These are phyloP conservation scores for Chrysogorgia sp. DNA, from an alignment of 92 coral and sea anemone species.

Conservation along the genomic window DNA sequence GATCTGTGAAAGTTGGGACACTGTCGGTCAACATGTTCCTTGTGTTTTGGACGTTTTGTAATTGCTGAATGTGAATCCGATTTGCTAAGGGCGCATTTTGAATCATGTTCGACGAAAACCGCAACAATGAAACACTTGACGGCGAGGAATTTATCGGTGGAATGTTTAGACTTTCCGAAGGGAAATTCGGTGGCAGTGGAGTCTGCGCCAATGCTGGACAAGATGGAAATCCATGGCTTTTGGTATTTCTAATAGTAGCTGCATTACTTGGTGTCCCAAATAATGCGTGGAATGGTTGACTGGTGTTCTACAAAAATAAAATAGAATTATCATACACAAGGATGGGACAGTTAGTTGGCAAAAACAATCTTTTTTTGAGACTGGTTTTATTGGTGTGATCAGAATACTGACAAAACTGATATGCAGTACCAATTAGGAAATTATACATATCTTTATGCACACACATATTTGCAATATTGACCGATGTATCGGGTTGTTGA, in stretches of 20 bases:
- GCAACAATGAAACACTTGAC: constrained; percentile 43
- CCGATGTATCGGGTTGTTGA: too few species aligned
- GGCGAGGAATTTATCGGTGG: constrained; percentile 81
- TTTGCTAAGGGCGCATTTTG: constrained; percentile 15
- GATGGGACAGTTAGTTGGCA: too few species aligned
- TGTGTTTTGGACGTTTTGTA: constrained; percentile 45
- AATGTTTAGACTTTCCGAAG: constrained; percentile 89
- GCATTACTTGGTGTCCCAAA: constrained; percentile 72
- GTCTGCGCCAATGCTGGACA: constrained; percentile 57
- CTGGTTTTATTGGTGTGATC: too few species aligned
- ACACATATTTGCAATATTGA: too few species aligned
- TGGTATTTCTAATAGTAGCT: constrained; percentile 67
- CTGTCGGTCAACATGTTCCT: constrained; percentile 51
- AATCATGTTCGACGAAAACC: constrained; percentile 52
- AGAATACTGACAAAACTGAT: too few species aligned
- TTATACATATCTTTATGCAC: too few species aligned
- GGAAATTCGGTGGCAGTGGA: constrained; percentile 79
- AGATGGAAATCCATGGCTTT: constrained; percentile 59
- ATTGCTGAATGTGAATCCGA: constrained; percentile 1
- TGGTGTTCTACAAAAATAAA: constrained; percentile 14
- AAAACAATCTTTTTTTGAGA: too few species aligned
- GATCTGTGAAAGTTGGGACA: constrained; percentile 56
- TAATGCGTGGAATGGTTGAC: constrained; percentile 58
- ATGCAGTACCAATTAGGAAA: too few species aligned
- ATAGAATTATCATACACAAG: too few species aligned